phyloP scores from a whole-genome alignment of 2,113 vertebrate genomes.

The Pollimyrus isidori region DNA sequence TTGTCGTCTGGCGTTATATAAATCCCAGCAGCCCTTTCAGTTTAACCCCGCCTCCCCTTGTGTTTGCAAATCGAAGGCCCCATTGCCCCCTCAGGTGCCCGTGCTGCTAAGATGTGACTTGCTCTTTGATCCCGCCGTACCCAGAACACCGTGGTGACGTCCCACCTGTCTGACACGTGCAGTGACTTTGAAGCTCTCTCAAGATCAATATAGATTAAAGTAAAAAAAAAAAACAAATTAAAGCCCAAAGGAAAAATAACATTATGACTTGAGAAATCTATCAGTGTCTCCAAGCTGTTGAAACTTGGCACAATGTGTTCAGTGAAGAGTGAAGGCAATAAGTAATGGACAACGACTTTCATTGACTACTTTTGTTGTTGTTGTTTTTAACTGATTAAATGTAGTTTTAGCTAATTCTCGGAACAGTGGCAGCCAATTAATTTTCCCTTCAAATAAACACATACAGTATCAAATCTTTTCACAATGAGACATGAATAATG shows the following conservation, averaged over 20 bases:
- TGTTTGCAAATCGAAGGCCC: not conserved
- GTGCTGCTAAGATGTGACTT: not conserved
- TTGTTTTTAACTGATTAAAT: not conserved
- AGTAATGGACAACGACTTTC: not conserved
- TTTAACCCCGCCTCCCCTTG: not conserved
- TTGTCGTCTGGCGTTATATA: not conserved
- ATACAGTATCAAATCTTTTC: not conserved
- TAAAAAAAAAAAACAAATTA: not conserved
- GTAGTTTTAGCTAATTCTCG: not conserved
- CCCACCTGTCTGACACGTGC: not conserved
- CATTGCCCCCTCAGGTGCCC: not conserved
- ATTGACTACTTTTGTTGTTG: not conserved
- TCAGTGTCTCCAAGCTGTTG: not conserved
- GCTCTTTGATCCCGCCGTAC: not conserved
- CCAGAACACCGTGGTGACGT: not conserved
- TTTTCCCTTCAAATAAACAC: not conserved
- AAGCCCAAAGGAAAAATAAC: not conserved
- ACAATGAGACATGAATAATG: not conserved
- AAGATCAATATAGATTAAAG: not conserved
- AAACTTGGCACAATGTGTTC: not conserved
- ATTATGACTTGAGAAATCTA: not conserved
- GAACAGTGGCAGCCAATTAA: not conserved
- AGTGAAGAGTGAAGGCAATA: not conserved
- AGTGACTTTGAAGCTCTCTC: not conserved
- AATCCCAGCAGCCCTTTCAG: not conserved